A percentile compares a stretch with the other conserved stretches of the same genome.
Evolutionary conservation across 1,140 invertebrate genomes (phyloP).

Genomic region (Bilobella aurantiaca): DNA sequence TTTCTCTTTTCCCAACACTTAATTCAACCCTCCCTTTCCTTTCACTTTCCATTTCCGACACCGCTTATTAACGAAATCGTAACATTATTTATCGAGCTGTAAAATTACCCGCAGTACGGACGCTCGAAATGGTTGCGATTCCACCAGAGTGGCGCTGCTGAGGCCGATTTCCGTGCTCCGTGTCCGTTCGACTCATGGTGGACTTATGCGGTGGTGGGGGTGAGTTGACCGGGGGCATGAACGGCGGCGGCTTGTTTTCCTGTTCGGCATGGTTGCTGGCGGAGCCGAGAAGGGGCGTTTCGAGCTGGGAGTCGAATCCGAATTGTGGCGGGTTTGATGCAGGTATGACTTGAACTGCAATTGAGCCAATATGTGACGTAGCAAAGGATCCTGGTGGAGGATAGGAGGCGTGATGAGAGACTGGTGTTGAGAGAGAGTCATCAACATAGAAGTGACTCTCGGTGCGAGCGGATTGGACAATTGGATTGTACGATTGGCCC

Average conservation of each 20-base stretch:
- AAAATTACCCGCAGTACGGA: constrained; percentile 29
- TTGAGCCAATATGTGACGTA: constrained; percentile 39
- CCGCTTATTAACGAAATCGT: background rate
- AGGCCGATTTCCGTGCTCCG: background rate
- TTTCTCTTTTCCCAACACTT: too few relatives aligned
- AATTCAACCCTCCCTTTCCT: too few relatives aligned
- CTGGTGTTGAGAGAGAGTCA: constrained; percentile 40
- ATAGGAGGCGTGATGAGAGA: constrained; percentile 39
- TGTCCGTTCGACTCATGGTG: constrained; percentile 14
- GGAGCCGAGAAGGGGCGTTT: constrained; percentile 44
- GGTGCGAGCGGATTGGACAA: constrained; percentile 37
- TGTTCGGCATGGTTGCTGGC: constrained; percentile 1
- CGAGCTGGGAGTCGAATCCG: constrained; percentile 45
- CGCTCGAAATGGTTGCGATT: constrained; percentile 32
- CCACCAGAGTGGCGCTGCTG: background rate
- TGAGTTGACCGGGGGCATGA: constrained; percentile 19
- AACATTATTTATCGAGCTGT: too few relatives aligned
- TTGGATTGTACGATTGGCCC: constrained; percentile 36
- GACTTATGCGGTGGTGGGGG: constrained; percentile 16
- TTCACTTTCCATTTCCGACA: too few relatives aligned
- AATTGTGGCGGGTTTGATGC: constrained; percentile 41
- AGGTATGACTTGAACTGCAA: constrained; percentile 45
- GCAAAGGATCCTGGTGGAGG: constrained; percentile 35
- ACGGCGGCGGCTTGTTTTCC: constrained; percentile 21
- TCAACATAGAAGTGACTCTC: constrained; percentile 40